A percentile compares a stretch with the other conserved stretches of the same genome.
Evolutionary conservation across 1,140 invertebrate species (phyloP).

Genomic region (Belonocnema kinseyi): DNA sequence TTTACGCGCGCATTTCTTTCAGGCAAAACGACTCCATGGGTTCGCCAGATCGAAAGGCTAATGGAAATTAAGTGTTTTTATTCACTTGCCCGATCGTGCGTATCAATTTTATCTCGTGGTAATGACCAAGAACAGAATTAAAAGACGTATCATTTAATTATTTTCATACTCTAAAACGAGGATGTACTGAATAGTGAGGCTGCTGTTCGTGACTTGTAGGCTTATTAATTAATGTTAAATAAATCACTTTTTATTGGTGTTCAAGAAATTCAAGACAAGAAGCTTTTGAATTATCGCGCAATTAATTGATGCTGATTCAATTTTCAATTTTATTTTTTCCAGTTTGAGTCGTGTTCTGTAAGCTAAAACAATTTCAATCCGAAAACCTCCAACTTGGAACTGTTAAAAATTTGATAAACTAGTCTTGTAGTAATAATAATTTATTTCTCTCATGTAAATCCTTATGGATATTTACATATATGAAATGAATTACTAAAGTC

Average conservation of each 20-base stretch:
- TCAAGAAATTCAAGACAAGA: conserved; percentile 1
- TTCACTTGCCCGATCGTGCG: conserved; percentile 24
- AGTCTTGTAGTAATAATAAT: too few relatives aligned
- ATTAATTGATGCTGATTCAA: background rate
- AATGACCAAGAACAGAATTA: conserved; percentile 16
- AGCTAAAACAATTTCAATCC: too few relatives aligned
- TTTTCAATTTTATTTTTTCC: too few relatives aligned
- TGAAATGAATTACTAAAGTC: too few relatives aligned
- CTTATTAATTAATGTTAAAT: conserved; percentile 4
- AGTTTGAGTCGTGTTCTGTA: too few relatives aligned
- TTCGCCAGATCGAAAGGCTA: conserved; percentile 1
- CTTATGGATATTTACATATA: too few relatives aligned
- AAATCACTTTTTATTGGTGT: background rate
- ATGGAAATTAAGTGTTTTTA: conserved; percentile 32
- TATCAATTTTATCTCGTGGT: conserved; percentile 25
- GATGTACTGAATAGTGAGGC: background rate
- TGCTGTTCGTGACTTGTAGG: background rate
- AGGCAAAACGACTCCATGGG: background rate
- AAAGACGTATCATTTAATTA: conserved; percentile 16
- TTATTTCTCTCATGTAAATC: too few relatives aligned
- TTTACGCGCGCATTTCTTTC: conserved; percentile 11
- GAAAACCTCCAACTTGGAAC: too few relatives aligned
- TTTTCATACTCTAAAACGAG: background rate
- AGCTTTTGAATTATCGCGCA: background rate
- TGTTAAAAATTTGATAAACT: too few relatives aligned